Evolutionary conservation across 2,113 vertebrate genomes (phyloP), one percentile per base, ranked within the genome.

Genomic region (Scartelaos histophorus): DNA sequence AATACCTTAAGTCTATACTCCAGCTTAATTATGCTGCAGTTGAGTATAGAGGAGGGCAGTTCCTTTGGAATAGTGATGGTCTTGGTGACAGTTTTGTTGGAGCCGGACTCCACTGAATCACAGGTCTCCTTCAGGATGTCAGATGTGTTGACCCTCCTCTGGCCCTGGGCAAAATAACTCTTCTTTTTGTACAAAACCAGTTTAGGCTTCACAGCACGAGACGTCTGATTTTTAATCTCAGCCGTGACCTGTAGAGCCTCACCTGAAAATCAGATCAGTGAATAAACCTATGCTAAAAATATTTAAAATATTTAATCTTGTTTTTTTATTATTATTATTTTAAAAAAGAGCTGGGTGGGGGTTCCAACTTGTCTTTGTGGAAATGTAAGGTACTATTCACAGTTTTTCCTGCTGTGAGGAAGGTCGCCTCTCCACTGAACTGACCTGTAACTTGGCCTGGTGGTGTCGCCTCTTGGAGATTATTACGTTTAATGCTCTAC

Each of bases 1-100:
- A 13, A 78, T 81, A 93, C 90, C 89, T 87, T 91, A 62, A 93
- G 70, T 21, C 74, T 82, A 79, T 92, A 91, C 69, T 92, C 85
- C 29, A 87, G 72, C 67, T 82, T 90, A 61, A 92, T 71, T 79
- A 92, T 90, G 64, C 76, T 60, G 60, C 90, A 51, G 84, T 86
- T 91, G 35, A 90, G 2, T 78, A 91, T 89, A 73, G 91, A 91
- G 25, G 81, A 16, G 4, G 74, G 49, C 0, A 89, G 69, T 3
- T 79, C 79, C 47, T 12, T 15, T 0, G 91, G 86, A 69, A 93
- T 78, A 46, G 11, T 54, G 56, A 93, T 75, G 46, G 69, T 49
- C 75, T 82, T 88, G 56, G 80, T 78, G 7, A 88, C 25, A 0
- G 73, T 77, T 49, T 79, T 47, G 62, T 67, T 75, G 21, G 22